Evolutionary conservation across 2,888 invertebrate species (phyloP), one percentile per base, ranked within the genome.

Genomic region (Catocala sponsa): DNA sequence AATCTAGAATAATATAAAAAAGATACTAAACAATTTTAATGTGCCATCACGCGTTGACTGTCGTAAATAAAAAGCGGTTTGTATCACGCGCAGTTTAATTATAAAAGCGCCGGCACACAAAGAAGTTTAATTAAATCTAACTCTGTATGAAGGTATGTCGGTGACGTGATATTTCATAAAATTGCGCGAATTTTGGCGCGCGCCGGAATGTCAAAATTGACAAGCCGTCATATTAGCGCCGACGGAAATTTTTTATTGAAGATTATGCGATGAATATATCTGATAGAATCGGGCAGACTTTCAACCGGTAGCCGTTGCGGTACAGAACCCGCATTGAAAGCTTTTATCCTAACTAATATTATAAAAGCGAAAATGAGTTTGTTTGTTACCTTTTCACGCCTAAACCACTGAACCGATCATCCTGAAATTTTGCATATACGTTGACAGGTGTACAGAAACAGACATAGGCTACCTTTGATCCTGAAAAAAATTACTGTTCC

Each of bases 61-160:
- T 44, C 48, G 48, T 60, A 55, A 62, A 72, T 53, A 59, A 69
- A 72, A 75, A 75, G 51, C 57, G 53, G 54, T 47, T 59, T 62
- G 56, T 64, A 64, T 55, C 63, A 57, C 59, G 42, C 50, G 41
- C 70, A 60, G 52, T 63, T 63, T 58, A 61, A 63, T 72, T 33
- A 63, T 65, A 71, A 63, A 64, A 63, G 32, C 72, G 60, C 15
- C 53, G 69, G 58, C 58, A 63, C 55, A 59, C 58, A 76, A 74
- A 72, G 68, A 46, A 47, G 12, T 74, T 75, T 71, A 76, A 74
- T 74, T 68, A 77, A 74, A 74, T 64, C 51, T 57, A 71, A 70
- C 71, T 63, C 70, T 67, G 62, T 60, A 55, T 61, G 64, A 60
- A 70, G 70, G 63, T 76, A 67, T 74, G 50, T 55, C 56, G 44